A percentile compares a stretch with the other conserved stretches of the same genome.
These are phyloP conservation scores for Brachycybe producta DNA, from an alignment of 2,888 invertebrate species.

Conservation along the genomic window DNA sequence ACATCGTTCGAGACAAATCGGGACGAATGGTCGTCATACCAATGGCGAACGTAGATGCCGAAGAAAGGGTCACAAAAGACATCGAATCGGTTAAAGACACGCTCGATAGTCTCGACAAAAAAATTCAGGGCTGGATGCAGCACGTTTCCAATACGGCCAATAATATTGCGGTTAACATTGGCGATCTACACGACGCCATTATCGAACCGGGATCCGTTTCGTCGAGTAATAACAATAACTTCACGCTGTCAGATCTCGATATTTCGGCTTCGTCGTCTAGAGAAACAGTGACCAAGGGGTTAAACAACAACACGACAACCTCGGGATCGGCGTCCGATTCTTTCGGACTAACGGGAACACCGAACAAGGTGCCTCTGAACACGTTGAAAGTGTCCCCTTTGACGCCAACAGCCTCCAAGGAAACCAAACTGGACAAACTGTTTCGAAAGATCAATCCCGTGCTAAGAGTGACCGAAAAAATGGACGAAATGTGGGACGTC, in stretches of 20 bases:
- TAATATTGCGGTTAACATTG: constrained; percentile 14
- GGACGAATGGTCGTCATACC: constrained; percentile 4
- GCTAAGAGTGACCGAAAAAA: constrained; percentile 66
- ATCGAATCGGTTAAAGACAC: constrained; percentile 17
- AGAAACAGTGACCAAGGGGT: neutral
- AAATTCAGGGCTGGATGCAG: constrained; percentile 17
- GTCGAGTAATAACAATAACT: neutral
- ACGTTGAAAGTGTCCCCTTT: neutral
- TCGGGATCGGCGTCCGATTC: neutral
- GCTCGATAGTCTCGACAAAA: constrained; percentile 14
- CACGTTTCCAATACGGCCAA: constrained; percentile 16
- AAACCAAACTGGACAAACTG: constrained; percentile 62
- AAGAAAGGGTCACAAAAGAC: constrained; percentile 13
- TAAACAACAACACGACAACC: no score
- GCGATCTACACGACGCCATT: constrained; percentile 19
- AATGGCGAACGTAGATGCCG: neutral
- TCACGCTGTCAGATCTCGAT: neutral
- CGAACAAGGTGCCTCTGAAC: neutral
- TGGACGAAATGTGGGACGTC: constrained; percentile 84
- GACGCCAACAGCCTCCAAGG: constrained; percentile 6
- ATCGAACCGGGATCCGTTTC: constrained; percentile 7
- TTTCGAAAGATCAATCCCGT: constrained; percentile 64
- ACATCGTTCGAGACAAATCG: constrained; percentile 18
- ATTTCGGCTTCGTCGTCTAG: neutral
- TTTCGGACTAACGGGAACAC: neutral